Base-by-base conservation (phyloP, 2,797 vertebrate species). In the Lagodon rhomboides region DNA sequence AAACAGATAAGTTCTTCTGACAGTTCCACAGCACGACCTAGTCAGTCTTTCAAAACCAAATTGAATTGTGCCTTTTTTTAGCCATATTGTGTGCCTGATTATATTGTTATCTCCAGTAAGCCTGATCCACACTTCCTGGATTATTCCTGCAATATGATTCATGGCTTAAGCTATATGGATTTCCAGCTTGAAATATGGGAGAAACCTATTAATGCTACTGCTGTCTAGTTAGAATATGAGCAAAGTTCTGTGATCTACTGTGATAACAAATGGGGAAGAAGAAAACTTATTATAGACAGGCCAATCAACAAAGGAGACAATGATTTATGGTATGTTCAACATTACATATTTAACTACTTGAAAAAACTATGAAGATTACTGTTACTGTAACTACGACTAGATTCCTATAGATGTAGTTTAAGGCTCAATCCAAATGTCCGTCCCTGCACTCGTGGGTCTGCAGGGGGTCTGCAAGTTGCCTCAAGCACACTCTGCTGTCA, bases 131-230 rank as follows among this genome's bases (percentile, higher is more conserved):
- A 80, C 17, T 61, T 86, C 59, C 77, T 77, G 85, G 83, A 86
- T 89, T 86, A 90, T 80, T 87, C 63, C 69, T 75, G 75, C 63
- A 68, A 51, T 71, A 82, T 85, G 79, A 90, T 75, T 90, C 85
- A 85, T 79, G 67, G 73, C 63, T 81, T 86, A 85, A 87, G 80
- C 70, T 65, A 64, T 85, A 76, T 87, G 84, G 80, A 88, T 85
- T 80, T 74, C 13, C 12, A 82, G 75, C 66, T 65, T 84, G 75
- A 84, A 82, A 82, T 83, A 77, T 61, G 62, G 74, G 18, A 74
- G 71, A 68, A 85, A 74, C 18, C 71, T 56, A 83, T 83, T 87
- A 78, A 84, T 80, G 69, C 82, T 23, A 16, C 68, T 75, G 78
- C 73, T 72, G 76, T 82, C 60, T 73, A 30, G 70, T 76, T 81